Conservation (phyloP, 2,113 vertebrate genomes). For the Xiphias gladius region DNA sequence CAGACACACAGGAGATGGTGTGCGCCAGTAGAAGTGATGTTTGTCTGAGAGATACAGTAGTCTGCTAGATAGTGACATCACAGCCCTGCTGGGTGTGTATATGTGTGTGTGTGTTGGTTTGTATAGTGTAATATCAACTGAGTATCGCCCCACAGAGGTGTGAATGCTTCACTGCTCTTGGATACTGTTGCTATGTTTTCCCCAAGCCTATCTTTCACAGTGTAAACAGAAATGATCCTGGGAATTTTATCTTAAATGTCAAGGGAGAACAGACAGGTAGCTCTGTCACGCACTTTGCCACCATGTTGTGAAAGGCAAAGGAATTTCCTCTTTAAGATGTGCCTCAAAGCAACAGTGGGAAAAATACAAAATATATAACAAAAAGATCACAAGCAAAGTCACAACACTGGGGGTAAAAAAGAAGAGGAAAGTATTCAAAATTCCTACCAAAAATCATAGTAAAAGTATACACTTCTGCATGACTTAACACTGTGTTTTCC, state of each 20-base stretch:
- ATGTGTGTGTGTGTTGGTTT: constrained; percentile 13
- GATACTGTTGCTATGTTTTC: constrained; percentile 75
- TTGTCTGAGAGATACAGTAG: background rate
- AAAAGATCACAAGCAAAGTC: background rate
- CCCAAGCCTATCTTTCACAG: constrained; percentile 36
- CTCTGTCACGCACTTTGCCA: constrained; percentile 36
- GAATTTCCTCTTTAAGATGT: constrained; percentile 42
- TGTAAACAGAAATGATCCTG: constrained; percentile 65
- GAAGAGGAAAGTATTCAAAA: background rate
- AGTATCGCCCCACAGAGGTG: constrained; percentile 40
- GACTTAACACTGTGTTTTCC: constrained; percentile 20
- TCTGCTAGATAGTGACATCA: constrained; percentile 28
- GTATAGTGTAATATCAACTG: background rate
- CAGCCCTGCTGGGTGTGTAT: constrained; percentile 21
- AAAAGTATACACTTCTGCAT: background rate
- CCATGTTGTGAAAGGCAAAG: constrained; percentile 41
- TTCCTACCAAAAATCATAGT: background rate
- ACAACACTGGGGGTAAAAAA: background rate
- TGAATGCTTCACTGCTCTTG: constrained; percentile 30
- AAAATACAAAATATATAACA: background rate
- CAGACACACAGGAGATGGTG: background rate
- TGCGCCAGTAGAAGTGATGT: background rate
- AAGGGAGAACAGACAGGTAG: constrained; percentile 48
- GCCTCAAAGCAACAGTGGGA: background rate
- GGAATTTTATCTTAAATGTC: constrained; percentile 67